These are phyloP conservation scores for Orchesella flavescens DNA, from an alignment of 2,888 invertebrate species.

Conservation along the genomic window DNA sequence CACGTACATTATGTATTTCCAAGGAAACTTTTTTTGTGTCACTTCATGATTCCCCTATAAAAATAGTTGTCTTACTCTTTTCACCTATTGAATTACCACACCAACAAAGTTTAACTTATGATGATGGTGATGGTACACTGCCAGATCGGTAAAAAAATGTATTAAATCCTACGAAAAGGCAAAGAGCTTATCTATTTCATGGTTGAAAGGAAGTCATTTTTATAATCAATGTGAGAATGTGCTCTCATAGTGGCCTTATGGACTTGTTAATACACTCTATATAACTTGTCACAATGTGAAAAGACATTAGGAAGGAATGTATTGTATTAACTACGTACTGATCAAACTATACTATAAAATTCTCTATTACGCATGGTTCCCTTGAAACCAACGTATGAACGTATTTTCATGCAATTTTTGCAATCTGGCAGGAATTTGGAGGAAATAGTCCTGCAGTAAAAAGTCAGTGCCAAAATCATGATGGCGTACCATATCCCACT, in stretches of 20 bases:
- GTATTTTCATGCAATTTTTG: too few species aligned
- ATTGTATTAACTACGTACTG: neutral
- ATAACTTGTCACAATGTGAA: neutral
- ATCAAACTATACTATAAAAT: too few species aligned
- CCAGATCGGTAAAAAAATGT: neutral
- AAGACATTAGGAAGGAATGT: neutral
- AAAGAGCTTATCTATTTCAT: constrained; percentile 58
- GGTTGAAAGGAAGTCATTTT: constrained; percentile 50
- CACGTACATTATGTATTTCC: neutral
- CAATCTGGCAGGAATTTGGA: too few species aligned
- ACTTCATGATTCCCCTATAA: neutral
- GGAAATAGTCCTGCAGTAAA: too few species aligned
- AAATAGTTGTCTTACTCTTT: neutral
- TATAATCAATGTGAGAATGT: neutral
- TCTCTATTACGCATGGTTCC: too few species aligned
- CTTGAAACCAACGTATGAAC: too few species aligned
- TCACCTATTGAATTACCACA: constrained; percentile 14
- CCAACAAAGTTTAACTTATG: neutral
- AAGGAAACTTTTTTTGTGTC: neutral
- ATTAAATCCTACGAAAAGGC: neutral
- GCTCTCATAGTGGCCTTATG: too few species aligned
- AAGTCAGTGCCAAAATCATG: too few species aligned
- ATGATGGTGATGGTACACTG: neutral
- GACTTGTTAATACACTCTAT: too few species aligned
- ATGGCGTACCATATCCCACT: too few species aligned